These are phyloP conservation scores for Allenopithecus nigroviridis DNA, from an alignment of 2,797 vertebrate species.

Conservation along the genomic window DNA sequence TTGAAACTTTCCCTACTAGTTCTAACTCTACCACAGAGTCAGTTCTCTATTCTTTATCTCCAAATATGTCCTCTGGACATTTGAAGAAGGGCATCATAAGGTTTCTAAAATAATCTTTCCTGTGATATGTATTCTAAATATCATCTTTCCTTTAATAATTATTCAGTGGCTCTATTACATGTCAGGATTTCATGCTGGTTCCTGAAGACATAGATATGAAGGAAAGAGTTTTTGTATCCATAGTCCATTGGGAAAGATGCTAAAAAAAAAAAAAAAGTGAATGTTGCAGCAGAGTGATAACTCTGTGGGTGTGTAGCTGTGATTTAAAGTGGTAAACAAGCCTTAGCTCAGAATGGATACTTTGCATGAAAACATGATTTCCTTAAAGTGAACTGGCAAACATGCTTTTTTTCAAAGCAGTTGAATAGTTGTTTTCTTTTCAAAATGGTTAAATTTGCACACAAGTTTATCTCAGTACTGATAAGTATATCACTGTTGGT, in stretches of 20 bases:
- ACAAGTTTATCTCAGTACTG: not conserved
- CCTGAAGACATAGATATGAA: not conserved
- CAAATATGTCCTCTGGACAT: not conserved
- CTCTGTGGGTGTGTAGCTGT: not conserved
- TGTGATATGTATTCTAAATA: not conserved
- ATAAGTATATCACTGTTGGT: not conserved
- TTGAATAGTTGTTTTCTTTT: not conserved
- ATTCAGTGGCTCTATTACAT: not conserved
- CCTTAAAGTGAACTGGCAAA: not conserved
- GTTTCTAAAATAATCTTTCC: not conserved
- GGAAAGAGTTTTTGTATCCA: not conserved
- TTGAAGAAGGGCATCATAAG: not conserved
- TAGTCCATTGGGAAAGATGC: fast-evolving
- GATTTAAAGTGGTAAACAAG: not conserved
- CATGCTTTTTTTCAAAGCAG: not conserved
- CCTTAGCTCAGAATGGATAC: not conserved
- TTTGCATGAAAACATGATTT: not conserved
- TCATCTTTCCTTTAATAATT: not conserved
- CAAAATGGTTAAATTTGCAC: not conserved
- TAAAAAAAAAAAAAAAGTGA: not conserved
- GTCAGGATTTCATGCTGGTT: not conserved
- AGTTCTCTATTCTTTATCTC: not conserved
- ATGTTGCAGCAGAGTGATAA: too few relatives aligned
- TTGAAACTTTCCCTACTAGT: not conserved
- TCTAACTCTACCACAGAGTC: not conserved